Percentiles rank a stretch among this genome's conserved stretches.
Conservation (phyloP, 2,113 vertebrate genomes). For the Bucco capensis region DNA sequence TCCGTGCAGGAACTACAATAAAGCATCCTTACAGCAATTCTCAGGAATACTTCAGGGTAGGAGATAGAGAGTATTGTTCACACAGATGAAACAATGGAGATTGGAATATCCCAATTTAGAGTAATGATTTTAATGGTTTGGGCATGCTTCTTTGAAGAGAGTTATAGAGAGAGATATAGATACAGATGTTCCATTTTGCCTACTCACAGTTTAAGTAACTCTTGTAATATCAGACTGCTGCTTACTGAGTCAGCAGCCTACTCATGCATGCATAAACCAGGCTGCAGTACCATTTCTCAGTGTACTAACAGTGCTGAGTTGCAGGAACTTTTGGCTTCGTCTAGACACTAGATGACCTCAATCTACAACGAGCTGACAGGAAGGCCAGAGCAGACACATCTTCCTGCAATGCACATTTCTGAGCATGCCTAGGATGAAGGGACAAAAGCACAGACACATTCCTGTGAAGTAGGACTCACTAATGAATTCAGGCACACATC, state of each 20-base stretch:
- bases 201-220: neutral
- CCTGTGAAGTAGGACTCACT: neutral
- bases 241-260: neutral
- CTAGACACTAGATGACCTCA: neutral
- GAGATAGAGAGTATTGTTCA: neutral
- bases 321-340: neutral
- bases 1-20: neutral
- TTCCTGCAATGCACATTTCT: neutral
- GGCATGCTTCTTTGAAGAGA: neutral
- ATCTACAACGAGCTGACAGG: neutral
- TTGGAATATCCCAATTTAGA: neutral
- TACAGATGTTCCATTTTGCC: no score
- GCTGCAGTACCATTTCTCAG: neutral
- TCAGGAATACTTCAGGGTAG: neutral
- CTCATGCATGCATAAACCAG: rapidly evolving
- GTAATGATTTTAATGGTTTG: neutral
- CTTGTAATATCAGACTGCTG: rapidly evolving
- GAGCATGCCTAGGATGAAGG: neutral
- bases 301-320: neutral
- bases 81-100: neutral
- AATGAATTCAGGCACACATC: neutral
- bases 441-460: neutral
- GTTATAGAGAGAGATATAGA: neutral
- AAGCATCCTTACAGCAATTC: neutral
- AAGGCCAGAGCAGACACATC: neutral